Evolutionary conservation across 1,140 invertebrate species (phyloP), one percentile per base, ranked within the genome.

Genomic region (Brachionus angularis): DNA sequence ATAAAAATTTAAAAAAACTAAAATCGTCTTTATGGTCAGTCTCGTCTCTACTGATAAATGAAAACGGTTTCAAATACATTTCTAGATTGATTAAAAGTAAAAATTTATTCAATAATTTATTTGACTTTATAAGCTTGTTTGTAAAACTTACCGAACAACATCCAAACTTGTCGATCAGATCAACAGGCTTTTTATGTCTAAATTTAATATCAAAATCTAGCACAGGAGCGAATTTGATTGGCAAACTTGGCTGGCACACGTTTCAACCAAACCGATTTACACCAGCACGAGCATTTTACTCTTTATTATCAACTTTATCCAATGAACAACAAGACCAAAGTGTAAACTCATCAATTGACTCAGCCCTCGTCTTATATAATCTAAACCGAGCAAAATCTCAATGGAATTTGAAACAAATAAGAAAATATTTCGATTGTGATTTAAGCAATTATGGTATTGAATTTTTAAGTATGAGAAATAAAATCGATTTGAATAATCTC

Each of bases 401-500:
- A 10, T 25, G 21, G 18, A 42, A 12, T 46, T 33, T 67, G 5
- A 46, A 46, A 21, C 0, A 29, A 49, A 67, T 67, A 31, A 50
- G 5, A 67, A 46, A 47, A 33, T 67, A 67, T 67, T 67, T 67
- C 44, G 47, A 67, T 12, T 67, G 62, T 67, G 25, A 47, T 47
- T 36, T 67, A 16, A 47, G 39, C 10, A 58, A 58, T 42, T 58
- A 58, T 39, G 53, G 39, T 21, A 21, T 58, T 2, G 53, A 58
- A 29, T 58, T 39, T 23, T 39, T 58, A 21, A 10, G 1, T 25
- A 8, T 12, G n/a, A 58, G 53, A 58, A 39, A 58, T 39, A 36
- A 23, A 34, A 23, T 58, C 10, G 23, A 42, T 39, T 58, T 58
- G 53, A 34, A 58, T 39, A 58, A 36, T 16, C n/a, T 39, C 21